Evolutionary conservation across 37 sponge, comb jelly and placozoan species (phyloP).

Genomic region (Ianthella basta): DNA sequence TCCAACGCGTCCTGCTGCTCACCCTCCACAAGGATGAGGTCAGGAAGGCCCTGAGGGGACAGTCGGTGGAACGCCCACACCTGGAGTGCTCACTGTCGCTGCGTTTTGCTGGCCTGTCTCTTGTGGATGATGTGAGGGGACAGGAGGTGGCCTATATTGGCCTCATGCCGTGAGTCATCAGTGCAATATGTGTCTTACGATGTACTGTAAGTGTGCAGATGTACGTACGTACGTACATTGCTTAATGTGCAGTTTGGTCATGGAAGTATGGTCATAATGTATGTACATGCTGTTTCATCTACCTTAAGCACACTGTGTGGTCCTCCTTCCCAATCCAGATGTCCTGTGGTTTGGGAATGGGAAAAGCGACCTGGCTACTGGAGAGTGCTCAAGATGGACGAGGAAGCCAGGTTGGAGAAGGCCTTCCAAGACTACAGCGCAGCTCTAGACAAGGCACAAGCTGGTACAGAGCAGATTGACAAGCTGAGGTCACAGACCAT

Average conservation of each 20-base stretch:
- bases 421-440: neutral
- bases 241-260: too few species aligned
- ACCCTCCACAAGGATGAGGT: conserved; percentile 35
- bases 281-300: too few species aligned
- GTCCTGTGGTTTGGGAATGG: conserved; percentile 57
- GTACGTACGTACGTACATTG: too few species aligned
- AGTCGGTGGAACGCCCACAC: conserved; percentile 23
- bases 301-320: too few species aligned
- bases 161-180: conserved; percentile 51
- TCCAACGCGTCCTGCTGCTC: conserved; percentile 76
- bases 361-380: conserved; percentile 40
- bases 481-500: neutral
- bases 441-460: neutral
- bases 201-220: neutral
- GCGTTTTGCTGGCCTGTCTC: conserved; percentile 57
- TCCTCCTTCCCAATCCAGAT: conserved; percentile 33
- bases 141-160: conserved; percentile 72
- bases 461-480: neutral
- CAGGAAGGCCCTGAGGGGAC: conserved; percentile 30
- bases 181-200: neutral
- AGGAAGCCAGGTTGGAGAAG: neutral
- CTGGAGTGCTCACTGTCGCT: conserved; percentile 52
- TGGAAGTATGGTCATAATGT: too few species aligned
- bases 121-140: conserved; percentile 73
- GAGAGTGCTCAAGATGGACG: neutral